Conservation (phyloP, 1,140 invertebrate genomes). For the Micrasema minimum region DNA sequence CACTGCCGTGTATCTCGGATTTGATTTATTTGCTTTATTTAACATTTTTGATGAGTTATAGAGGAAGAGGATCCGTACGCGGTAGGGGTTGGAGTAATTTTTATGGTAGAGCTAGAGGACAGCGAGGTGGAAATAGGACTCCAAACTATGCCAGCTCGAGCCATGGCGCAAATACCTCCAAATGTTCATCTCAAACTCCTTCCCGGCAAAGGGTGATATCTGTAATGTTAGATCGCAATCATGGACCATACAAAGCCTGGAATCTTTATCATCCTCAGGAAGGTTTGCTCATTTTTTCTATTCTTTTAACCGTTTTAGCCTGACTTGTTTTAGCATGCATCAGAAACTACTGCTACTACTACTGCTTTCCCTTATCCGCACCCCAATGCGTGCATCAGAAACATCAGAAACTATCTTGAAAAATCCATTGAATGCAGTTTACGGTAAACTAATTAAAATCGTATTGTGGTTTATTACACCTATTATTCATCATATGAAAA, state of each 20-base stretch:
- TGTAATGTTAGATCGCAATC: constrained; percentile 26
- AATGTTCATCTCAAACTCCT: constrained; percentile 20
- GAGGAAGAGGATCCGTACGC: constrained; percentile 21
- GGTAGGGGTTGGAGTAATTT: constrained; percentile 34
- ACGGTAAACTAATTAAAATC: too few species aligned
- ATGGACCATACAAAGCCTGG: constrained; percentile 71
- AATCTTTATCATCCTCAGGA: constrained; percentile 75
- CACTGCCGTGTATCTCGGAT: too few species aligned
- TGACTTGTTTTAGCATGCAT: too few species aligned
- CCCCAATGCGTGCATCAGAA: too few species aligned
- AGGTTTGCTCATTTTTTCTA: constrained; percentile 60
- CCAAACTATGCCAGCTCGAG: constrained; percentile 13
- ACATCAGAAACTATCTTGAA: too few species aligned
- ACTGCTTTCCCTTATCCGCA: too few species aligned
- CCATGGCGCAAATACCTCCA: constrained; percentile 11
- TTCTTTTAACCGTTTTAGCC: too few species aligned
- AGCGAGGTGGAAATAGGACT: constrained; percentile 8
- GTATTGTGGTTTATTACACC: too few species aligned
- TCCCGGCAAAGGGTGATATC: constrained; percentile 36
- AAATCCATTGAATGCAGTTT: too few species aligned
- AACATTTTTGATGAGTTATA: constrained; percentile 22
- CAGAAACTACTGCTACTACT: too few species aligned
- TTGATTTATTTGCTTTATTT: too few species aligned
- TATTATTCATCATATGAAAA: too few species aligned
- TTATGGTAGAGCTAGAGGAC: constrained; percentile 34